These are phyloP conservation scores for Platalea minor DNA, from an alignment of 2,797 vertebrate species.

Conservation along the genomic window DNA sequence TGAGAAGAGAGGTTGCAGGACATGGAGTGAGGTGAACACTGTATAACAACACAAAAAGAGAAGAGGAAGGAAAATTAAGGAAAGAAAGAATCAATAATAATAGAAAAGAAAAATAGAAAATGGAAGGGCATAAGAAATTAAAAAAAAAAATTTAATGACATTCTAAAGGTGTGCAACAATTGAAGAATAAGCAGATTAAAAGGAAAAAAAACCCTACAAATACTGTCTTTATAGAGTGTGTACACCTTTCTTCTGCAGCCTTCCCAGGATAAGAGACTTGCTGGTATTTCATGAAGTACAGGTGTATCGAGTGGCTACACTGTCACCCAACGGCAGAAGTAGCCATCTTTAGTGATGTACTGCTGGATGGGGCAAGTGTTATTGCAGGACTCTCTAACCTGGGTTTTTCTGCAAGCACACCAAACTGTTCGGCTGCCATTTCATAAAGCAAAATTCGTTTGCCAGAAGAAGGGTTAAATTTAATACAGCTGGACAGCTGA, in stretches of 20 bases:
- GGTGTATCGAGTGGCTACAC: constrained; percentile 21
- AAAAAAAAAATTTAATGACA: background rate
- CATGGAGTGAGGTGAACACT: background rate
- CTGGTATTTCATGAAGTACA: background rate
- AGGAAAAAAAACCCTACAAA: background rate
- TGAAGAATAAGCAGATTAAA: background rate
- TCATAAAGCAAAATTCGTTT: constrained; percentile 71
- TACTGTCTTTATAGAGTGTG: background rate
- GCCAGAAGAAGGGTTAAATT: constrained; percentile 81
- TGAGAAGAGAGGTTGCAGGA: background rate
- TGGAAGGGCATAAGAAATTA: background rate
- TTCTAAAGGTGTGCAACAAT: background rate
- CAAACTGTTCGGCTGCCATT: constrained; percentile 42
- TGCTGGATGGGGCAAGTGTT: constrained; percentile 12
- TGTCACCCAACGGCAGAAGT: constrained; percentile 27
- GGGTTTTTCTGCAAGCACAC: constrained; percentile 35
- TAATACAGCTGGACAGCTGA: constrained; percentile 79
- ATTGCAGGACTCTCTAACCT: constrained; percentile 24
- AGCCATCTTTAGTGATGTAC: constrained; percentile 12
- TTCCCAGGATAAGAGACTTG: background rate
- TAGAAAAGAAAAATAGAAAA: background rate
- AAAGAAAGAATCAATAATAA: background rate
- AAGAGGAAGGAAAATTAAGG: background rate
- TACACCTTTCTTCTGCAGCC: background rate
- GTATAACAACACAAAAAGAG: background rate